Base-by-base conservation (phyloP, 2,797 vertebrate species). In the Chelon labrosus region DNA sequence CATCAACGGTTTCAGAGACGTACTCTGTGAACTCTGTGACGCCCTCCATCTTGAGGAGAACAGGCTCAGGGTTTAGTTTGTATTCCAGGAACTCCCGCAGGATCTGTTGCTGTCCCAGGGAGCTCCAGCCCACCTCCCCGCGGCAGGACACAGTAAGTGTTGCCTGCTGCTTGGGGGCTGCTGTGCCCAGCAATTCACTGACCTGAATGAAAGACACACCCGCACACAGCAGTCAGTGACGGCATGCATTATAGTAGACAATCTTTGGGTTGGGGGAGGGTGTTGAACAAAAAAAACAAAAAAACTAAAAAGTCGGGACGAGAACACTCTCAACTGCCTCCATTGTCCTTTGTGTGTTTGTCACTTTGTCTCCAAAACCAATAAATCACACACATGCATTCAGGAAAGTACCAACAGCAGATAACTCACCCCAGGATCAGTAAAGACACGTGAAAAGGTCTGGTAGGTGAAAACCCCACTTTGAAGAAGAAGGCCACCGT, bases 21-120 rank as follows among this genome's bases (percentile, higher is more conserved):
- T 99, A 99, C 85, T 99, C 98, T 20, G 97, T 97, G 89, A 99
- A 99, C 78, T 99, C 98, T 7, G 96, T 95, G 79, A 99, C 95
- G 6, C 97, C 98, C 88, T 99, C 98, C 98, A 99, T 99, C 91
- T 96, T 96, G 81, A 95, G 95, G 57, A 98, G 94, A 31, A 89
- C 82, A 38, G 94, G 91, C 37, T 97, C 97, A 51, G 97, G 97
- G 91, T 99, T 99, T 80, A 99, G 92, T 87, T 91, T 96, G 88
- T 97, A 96, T 69, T 95, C 92, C 91, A 99, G 92, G 83, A 96
- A 93, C 63, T 97, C 95, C 78, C 62, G 79, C 54, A 95, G 76
- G 82, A 75, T 81, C 66, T 85, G 77, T 84, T 96, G 96, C 74
- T 96, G 95, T 79, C 94, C 96, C 77, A 97, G 85, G 73, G 94